A percentile compares a stretch with the other conserved stretches of the same genome.
Evolutionary conservation across 2,797 vertebrate genomes (phyloP).

Genomic region (Anisognathus igniventris): DNA sequence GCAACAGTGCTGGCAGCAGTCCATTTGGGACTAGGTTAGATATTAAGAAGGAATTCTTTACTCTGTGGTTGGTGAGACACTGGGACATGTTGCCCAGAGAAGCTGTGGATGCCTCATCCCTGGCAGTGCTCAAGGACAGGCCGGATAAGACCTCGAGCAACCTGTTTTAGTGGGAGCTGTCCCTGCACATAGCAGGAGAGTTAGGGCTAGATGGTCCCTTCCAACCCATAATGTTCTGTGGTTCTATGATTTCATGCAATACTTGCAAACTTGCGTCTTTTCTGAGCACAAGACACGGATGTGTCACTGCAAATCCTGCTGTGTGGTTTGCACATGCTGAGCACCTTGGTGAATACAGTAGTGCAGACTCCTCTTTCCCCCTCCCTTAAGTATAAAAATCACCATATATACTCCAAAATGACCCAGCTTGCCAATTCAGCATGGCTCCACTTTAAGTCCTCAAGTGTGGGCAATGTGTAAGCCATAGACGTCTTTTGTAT

Average conservation of each 20-base stretch:
- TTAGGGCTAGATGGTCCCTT: neutral
- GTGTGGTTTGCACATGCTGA: neutral
- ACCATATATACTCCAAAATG: neutral
- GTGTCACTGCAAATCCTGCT: neutral
- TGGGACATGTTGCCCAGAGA: neutral
- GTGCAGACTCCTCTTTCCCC: neutral
- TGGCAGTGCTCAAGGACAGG: neutral
- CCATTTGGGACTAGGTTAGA: neutral
- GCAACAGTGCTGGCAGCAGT: fast-evolving
- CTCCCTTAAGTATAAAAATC: neutral
- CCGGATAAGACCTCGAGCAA: neutral
- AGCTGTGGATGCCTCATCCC: neutral
- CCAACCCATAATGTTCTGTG: neutral
- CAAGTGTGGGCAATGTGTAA: neutral
- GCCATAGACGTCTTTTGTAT: neutral
- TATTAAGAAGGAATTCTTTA: neutral
- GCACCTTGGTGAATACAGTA: fast-evolving
- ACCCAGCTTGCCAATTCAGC: neutral
- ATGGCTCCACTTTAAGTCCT: neutral
- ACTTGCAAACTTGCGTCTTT: neutral
- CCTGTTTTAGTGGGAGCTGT: neutral
- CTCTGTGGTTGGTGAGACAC: neutral
- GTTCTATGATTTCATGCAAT: neutral
- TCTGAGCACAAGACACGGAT: fast-evolving
- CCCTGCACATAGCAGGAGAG: fast-evolving